Evolutionary conservation across 2,888 invertebrate species (phyloP).

Genomic region (Phyllotreta cruciferae): DNA sequence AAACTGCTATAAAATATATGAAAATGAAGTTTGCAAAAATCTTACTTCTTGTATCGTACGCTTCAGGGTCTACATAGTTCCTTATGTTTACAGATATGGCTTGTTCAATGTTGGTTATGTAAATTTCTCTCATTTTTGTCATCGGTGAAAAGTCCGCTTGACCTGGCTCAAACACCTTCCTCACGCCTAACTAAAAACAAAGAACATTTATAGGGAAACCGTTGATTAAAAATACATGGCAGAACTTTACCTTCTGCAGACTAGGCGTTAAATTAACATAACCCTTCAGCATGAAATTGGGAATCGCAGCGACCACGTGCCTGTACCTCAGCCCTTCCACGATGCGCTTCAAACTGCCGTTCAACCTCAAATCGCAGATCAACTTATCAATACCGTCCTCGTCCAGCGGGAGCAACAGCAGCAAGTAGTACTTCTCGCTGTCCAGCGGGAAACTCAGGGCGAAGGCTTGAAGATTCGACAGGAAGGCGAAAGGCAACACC

Average conservation of each 20-base stretch:
- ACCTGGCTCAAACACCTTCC: conserved; percentile 81
- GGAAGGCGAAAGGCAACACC: conserved; percentile 76
- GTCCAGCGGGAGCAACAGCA: conserved; percentile 75
- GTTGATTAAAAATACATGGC: neutral
- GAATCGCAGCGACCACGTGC: conserved; percentile 78
- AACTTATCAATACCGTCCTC: conserved; percentile 68
- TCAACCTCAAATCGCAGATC: conserved; percentile 69
- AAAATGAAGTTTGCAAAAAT: conserved; percentile 15
- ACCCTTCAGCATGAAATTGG: conserved; percentile 81
- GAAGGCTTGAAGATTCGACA: conserved; percentile 74
- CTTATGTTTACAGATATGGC: conserved; percentile 83
- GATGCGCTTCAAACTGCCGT: conserved; percentile 70
- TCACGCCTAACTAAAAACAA: conserved; percentile 72
- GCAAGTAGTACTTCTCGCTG: conserved; percentile 78
- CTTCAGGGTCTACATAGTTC: conserved; percentile 70
- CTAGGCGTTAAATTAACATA: conserved; percentile 82
- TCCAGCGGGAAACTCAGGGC: conserved; percentile 81
- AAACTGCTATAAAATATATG: neutral
- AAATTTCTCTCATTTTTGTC: conserved; percentile 79
- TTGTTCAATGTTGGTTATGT: conserved; percentile 84
- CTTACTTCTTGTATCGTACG: conserved; percentile 43
- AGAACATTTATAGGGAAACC: neutral
- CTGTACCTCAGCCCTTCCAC: conserved; percentile 72
- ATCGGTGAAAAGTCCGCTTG: conserved; percentile 80
- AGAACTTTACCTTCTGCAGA: conserved; percentile 75